Evolutionary conservation across 2,797 vertebrate genomes (phyloP), one percentile per base, ranked within the genome.

Genomic region (Anabacerthia variegaticeps): DNA sequence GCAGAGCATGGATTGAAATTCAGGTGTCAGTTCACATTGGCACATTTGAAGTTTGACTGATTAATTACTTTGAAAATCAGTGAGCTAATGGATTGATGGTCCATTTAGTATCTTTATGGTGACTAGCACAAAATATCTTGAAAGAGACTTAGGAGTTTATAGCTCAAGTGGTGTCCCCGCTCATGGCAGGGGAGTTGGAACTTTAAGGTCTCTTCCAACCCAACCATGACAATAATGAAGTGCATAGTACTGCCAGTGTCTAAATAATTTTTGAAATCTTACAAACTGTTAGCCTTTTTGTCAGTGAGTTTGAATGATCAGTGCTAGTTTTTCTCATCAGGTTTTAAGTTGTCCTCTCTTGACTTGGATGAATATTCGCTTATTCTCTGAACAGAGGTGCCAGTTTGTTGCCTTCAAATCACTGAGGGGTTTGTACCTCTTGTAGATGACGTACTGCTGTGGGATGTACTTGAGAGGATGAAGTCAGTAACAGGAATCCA

Each of bases 21-120:
- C 51, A 78, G 78, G 30, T 88, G 92, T 89, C 72, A 1, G 54
- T 66, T 95, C 79, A 68, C 0, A 1, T 66, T 46, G 58, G 73
- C 4, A 14, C 8, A 49, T 80, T 46, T 65, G n/a, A 76, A 39
- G 32, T 66, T 87, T 83, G 69, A 81, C 56, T 61, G 78, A 89
- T 91, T 79, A 76, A 77, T 89, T 80, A 36, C 49, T 91, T 94
- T 69, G 79, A 89, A 92, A 96, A 89, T 85, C 58, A 72, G n/a
- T 80, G 41, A 74, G 7, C 41, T 80, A 77, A 51, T 84, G 77
- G 51, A 32, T 46, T 67, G 36, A 49, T 43, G 22, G 44, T 55
- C 34, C 12, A 2, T 92, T 85, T 89, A 73, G 28, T 88, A 54
- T 54, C 46, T 69, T 72, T 32, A 55, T 1, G 3, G 27, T 51